A percentile compares a stretch with the other conserved stretches of the same genome.
These are phyloP conservation scores for Halictus rubicundus DNA, from an alignment of 1,140 invertebrate genomes.

Conservation along the genomic window DNA sequence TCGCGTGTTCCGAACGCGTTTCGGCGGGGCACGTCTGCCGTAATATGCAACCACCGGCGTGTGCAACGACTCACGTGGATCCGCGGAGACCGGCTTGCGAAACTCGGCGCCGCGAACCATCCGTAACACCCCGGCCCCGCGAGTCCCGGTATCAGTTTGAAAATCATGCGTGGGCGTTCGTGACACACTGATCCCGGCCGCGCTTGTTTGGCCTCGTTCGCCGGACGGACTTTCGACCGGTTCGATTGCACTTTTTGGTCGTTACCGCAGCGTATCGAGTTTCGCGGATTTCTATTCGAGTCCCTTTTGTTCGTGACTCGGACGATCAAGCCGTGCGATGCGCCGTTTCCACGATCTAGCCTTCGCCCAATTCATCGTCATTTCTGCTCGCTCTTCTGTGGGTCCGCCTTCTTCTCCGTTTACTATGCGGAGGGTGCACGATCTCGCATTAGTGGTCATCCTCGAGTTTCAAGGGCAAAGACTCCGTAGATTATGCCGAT, in stretches of 20 bases:
- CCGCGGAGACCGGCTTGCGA: conserved; percentile 11
- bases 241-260: conserved; percentile 1
- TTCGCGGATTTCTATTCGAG: not conserved
- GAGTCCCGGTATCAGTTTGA: conserved; percentile 12
- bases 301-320: not conserved
- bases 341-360: no score
- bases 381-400: no score
- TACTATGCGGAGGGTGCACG: no score
- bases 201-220: conserved; percentile 39
- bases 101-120: not conserved
- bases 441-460: no score
- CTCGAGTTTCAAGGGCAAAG: no score
- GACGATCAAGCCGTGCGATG: not conserved
- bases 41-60: conserved; percentile 37
- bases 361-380: not conserved
- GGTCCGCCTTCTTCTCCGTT: no score
- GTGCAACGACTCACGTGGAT: conserved; percentile 40
- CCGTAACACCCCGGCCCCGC: conserved; percentile 5
- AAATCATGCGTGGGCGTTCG: conserved; percentile 36
- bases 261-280: not conserved
- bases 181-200: conserved; percentile 43
- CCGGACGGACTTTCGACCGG: conserved; percentile 23
- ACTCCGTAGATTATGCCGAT: no score
- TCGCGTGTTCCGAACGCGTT: conserved; percentile 49
- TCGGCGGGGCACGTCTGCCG: conserved; percentile 35